A percentile compares a stretch with the other conserved stretches of the same genome.
phyloP scores from a whole-genome alignment of 1,140 invertebrate species.

The Acromyrmex echinatior region DNA sequence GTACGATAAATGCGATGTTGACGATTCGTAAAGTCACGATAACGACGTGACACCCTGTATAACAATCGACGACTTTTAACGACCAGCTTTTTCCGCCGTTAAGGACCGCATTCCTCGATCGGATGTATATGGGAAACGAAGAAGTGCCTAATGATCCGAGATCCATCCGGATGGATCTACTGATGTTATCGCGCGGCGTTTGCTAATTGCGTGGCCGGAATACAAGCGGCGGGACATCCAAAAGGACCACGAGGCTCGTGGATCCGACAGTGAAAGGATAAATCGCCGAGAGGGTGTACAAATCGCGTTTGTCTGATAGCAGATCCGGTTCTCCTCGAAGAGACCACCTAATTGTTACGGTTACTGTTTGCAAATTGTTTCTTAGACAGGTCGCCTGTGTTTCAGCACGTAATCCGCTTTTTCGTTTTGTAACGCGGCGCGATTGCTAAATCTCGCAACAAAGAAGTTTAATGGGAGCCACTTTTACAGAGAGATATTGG shows the following conservation, averaged over 20 bases:
- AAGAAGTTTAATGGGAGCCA: background rate
- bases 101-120: conserved; percentile 34
- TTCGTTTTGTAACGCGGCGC: background rate
- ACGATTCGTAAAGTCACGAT: background rate
- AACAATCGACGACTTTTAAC: conserved; percentile 5
- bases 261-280: conserved; percentile 2
- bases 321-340: conserved; percentile 42
- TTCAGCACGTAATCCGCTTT: background rate
- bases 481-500: background rate
- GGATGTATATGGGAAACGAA: background rate
- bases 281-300: conserved; percentile 24
- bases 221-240: conserved; percentile 45
- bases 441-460: background rate
- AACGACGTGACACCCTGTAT: background rate
- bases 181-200: conserved; percentile 75
- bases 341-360: conserved; percentile 13
- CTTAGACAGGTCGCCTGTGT: conserved; percentile 1
- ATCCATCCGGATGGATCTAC: conserved; percentile 49
- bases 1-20: background rate
- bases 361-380: conserved; percentile 36
- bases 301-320: conserved; percentile 59
- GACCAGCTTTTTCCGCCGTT: conserved; percentile 12
- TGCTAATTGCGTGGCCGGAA: conserved; percentile 78
- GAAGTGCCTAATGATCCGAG: conserved; percentile 55
- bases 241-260: conserved; percentile 4